Evolutionary conservation across 1,140 invertebrate species (phyloP).

Genomic region (Heliconius melpomene): DNA sequence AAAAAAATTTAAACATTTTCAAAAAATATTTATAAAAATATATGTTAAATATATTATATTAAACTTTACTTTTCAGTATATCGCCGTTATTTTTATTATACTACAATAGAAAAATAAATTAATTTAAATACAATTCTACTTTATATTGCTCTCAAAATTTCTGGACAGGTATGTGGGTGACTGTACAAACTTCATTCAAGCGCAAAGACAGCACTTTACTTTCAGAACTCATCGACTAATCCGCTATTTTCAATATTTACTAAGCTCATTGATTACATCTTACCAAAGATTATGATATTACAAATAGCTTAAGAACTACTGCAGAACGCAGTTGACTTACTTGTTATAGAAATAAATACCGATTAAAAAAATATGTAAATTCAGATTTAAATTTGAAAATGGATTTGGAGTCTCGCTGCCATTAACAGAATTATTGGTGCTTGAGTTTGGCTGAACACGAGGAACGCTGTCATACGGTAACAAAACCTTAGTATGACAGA

Average conservation of each 20-base stretch:
- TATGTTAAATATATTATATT: too few relatives aligned
- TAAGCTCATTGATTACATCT: slow-evolving; percentile 34
- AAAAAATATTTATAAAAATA: too few relatives aligned
- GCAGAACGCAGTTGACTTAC: background rate
- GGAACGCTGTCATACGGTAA: too few relatives aligned
- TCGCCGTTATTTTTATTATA: background rate
- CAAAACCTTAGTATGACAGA: too few relatives aligned
- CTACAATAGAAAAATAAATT: background rate
- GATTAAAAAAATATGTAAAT: background rate
- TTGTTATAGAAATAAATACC: background rate
- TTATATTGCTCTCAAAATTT: background rate
- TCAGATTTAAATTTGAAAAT: background rate
- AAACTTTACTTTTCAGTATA: too few relatives aligned
- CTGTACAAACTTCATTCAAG: too few relatives aligned
- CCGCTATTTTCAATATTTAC: slow-evolving; percentile 24
- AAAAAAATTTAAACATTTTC: too few relatives aligned
- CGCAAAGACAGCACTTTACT: slow-evolving; percentile 38
- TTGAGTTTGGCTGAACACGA: too few relatives aligned
- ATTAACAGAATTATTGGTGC: too few relatives aligned
- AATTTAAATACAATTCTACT: background rate
- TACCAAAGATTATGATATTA: slow-evolving; percentile 18
- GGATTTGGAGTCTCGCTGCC: too few relatives aligned
- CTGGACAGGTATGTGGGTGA: background rate
- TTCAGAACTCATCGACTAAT: slow-evolving; percentile 40
- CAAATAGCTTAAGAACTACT: background rate